Evolutionary conservation across 2,797 vertebrate genomes (phyloP).

Genomic region (Pseudochaenichthys georgianus): DNA sequence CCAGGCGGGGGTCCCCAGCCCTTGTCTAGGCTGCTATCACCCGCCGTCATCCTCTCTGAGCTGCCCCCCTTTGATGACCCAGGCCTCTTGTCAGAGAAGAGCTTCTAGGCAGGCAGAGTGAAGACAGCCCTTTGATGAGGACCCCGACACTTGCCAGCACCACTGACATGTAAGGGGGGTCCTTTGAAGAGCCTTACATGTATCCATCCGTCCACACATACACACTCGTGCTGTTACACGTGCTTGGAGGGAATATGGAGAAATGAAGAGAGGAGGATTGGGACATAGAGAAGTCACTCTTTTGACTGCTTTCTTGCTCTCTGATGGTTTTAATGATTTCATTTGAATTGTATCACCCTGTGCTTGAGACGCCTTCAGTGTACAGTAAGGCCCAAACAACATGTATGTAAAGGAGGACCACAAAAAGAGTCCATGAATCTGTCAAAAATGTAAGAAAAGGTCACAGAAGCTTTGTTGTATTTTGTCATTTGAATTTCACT

Average conservation of each 20-base stretch:
- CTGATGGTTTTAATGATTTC: slow-evolving; percentile 79
- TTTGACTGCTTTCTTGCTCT: slow-evolving; percentile 49
- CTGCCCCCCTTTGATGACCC: slow-evolving; percentile 75
- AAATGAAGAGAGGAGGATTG: slow-evolving; percentile 32
- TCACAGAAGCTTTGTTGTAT: slow-evolving; percentile 53
- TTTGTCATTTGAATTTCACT: slow-evolving; percentile 28
- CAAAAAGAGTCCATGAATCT: slow-evolving; percentile 35
- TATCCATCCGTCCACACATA: slow-evolving; percentile 37
- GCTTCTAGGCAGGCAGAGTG: slow-evolving; percentile 75
- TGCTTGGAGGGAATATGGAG: slow-evolving; percentile 56
- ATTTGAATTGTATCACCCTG: slow-evolving; percentile 77
- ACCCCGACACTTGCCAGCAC: slow-evolving; percentile 74
- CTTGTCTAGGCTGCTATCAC: slow-evolving; percentile 59
- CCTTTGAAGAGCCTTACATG: slow-evolving; percentile 74
- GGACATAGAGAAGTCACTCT: slow-evolving; percentile 35
- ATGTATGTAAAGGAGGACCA: slow-evolving; percentile 26
- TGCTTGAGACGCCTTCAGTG: slow-evolving; percentile 44
- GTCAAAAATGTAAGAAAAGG: slow-evolving; percentile 54
- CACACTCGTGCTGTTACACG: slow-evolving; percentile 21
- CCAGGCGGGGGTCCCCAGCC: slow-evolving; percentile 60
- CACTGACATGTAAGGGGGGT: slow-evolving; percentile 66
- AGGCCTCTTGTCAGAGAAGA: slow-evolving; percentile 71
- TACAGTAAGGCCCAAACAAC: slow-evolving; percentile 28
- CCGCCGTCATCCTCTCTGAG: slow-evolving; percentile 61
- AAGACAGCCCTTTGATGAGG: slow-evolving; percentile 83